These are phyloP conservation scores for Cepaea nemoralis DNA, from an alignment of 1,140 invertebrate species.

Conservation along the genomic window DNA sequence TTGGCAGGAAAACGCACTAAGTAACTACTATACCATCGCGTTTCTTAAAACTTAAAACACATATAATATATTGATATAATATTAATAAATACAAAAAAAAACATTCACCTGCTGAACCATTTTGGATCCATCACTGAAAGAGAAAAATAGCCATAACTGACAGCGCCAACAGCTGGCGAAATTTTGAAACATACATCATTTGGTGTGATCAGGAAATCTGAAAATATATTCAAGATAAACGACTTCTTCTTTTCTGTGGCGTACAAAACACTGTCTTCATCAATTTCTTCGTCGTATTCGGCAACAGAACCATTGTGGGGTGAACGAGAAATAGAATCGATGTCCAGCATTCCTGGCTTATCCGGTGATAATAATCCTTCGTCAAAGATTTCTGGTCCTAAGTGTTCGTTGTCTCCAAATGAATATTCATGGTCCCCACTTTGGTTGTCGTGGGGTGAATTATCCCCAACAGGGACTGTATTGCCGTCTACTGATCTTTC, in stretches of 20 bases:
- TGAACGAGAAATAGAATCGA: too few species aligned
- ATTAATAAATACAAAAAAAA: too few species aligned
- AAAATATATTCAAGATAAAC: neutral
- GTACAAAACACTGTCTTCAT: neutral
- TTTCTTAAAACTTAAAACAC: too few species aligned
- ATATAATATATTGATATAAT: too few species aligned
- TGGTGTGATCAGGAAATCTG: slow-evolving; percentile 23
- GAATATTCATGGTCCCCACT: slow-evolving; percentile 6
- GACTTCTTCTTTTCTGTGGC: neutral
- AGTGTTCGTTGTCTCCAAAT: neutral
- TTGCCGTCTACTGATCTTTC: slow-evolving; percentile 36
- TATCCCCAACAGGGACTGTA: slow-evolving; percentile 11
- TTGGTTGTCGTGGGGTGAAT: slow-evolving; percentile 6
- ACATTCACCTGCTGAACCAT: slow-evolving; percentile 53
- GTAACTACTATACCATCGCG: too few species aligned
- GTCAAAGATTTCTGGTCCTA: neutral
- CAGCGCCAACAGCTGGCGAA: slow-evolving; percentile 54
- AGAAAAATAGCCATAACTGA: slow-evolving; percentile 61
- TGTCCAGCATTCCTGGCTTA: neutral
- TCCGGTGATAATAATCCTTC: neutral
- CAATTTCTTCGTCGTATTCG: neutral
- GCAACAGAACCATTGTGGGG: neutral
- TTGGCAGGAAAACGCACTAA: too few species aligned
- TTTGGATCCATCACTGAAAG: slow-evolving; percentile 59
- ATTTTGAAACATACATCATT: slow-evolving; percentile 32